Evolutionary conservation across 2,113 vertebrate genomes (phyloP).

Genomic region (Chionis minor): DNA sequence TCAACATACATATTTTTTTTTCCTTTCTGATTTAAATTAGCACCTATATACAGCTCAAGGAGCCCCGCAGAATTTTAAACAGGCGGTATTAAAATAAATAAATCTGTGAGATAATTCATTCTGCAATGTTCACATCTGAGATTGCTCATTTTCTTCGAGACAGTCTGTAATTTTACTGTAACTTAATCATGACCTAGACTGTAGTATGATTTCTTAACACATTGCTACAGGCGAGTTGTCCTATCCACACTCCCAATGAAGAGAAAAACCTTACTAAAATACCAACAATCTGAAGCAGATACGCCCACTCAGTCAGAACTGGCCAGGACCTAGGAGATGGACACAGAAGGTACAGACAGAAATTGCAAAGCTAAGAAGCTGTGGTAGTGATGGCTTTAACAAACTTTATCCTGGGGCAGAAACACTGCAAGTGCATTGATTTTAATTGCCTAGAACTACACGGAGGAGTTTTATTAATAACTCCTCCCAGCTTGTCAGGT

Average conservation of each 20-base stretch:
- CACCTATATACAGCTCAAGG: neutral
- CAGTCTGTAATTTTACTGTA: conserved; percentile 18
- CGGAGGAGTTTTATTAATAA: neutral
- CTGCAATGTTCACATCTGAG: neutral
- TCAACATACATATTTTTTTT: neutral
- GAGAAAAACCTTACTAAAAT: neutral
- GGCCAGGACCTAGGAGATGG: neutral
- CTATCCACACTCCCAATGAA: neutral
- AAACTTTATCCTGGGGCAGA: neutral
- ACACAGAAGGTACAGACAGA: neutral
- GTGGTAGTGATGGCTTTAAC: neutral
- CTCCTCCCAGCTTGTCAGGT: neutral
- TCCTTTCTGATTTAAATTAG: neutral
- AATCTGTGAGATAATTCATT: neutral
- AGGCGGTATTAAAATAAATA: conserved; percentile 37
- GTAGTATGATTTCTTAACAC: neutral
- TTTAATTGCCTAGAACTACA: neutral
- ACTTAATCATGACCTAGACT: neutral
- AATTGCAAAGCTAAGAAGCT: neutral
- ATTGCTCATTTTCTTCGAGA: conserved; percentile 31
- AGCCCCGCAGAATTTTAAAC: neutral
- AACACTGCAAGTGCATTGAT: neutral
- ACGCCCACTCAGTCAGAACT: neutral
- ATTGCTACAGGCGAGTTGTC: neutral
- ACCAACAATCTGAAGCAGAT: neutral